A percentile compares a stretch with the other conserved stretches of the same genome.
Conservation (phyloP, 1,140 invertebrate species). For the Lysiphlebus fabarum region DNA sequence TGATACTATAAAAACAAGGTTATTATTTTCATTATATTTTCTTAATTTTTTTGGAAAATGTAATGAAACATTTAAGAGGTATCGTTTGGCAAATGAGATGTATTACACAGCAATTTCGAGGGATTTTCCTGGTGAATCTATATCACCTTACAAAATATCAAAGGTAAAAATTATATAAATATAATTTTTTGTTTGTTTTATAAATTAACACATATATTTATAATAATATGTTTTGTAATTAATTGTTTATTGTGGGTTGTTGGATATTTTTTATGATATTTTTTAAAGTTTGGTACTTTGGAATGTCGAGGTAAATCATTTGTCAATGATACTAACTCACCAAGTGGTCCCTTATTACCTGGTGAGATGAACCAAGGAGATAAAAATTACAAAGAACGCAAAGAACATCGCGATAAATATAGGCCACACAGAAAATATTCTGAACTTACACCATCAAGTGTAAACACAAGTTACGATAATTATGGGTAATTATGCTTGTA, state of each 20-base stretch:
- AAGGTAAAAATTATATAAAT: conserved; percentile 40
- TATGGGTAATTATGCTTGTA: conserved; percentile 34
- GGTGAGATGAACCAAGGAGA: conserved; percentile 35
- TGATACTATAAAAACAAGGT: background rate
- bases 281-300: conserved; percentile 33
- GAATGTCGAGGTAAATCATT: conserved; percentile 37
- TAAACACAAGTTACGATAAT: conserved; percentile 42
- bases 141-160: conserved; percentile 50
- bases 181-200: too few relatives aligned
- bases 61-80: conserved; percentile 37
- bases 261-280: conserved; percentile 14
- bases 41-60: conserved; percentile 29
- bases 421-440: conserved; percentile 45
- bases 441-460: conserved; percentile 39
- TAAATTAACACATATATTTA: background rate
- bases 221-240: too few relatives aligned
- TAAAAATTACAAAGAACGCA: conserved; percentile 40
- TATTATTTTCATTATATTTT: too few relatives aligned
- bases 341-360: conserved; percentile 40
- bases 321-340: conserved; percentile 36
- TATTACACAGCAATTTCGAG: conserved; percentile 58
- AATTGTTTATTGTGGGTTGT: conserved; percentile 13
- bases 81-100: conserved; percentile 49
- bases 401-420: conserved; percentile 43
- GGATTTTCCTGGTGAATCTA: conserved; percentile 54